Base-by-base conservation (phyloP, 2,797 vertebrate genomes). In the Argentina silus region DNA sequence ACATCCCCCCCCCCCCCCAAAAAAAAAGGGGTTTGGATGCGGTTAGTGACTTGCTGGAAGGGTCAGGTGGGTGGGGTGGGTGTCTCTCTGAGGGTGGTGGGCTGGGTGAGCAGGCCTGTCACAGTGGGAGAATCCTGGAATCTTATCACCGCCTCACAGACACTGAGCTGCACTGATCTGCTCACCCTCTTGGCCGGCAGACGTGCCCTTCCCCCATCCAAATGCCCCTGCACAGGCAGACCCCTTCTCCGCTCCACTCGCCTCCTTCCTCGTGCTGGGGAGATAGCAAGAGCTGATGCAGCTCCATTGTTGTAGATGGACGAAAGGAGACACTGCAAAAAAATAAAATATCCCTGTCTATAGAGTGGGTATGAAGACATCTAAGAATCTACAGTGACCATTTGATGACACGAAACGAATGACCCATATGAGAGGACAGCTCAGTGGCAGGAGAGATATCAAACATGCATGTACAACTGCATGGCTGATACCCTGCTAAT, bases 91-190 rank as follows among this genome's bases (percentile, higher is more conserved):
- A 86, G 78, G 85, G 83, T 76, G 76, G 79, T 61, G 82, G 76
- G 86, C 27, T 86, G 90, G 86, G 87, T 88, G 90, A 91, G 90
- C 92, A 87, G 90, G 92, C 90, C 92, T 93, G 92, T 94, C 92
- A 93, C 92, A 91, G 90, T 89, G 86, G 89, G 91, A 93, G 93
- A 94, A 94, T 91, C 92, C 93, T 90, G 91, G 91, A 93, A 93
- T 94, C 93, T 95, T 95, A 95, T 94, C 93, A 87, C 87, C 72
- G 90, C 88, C 90, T 91, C 91, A 72, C 93, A 94, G 94, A 94
- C 92, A 91, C 92, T 90, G 90, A 94, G 91, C 92, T 70, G 81
- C 86, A 81, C 92, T 93, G 93, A 94, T 93, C 93, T 93, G 90
- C 92, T 91, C 90, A 87, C 89, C 92, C 92, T 90, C 81, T 85